These are phyloP conservation scores for Germaria angustata DNA, from an alignment of 2,888 invertebrate species.

Conservation along the genomic window DNA sequence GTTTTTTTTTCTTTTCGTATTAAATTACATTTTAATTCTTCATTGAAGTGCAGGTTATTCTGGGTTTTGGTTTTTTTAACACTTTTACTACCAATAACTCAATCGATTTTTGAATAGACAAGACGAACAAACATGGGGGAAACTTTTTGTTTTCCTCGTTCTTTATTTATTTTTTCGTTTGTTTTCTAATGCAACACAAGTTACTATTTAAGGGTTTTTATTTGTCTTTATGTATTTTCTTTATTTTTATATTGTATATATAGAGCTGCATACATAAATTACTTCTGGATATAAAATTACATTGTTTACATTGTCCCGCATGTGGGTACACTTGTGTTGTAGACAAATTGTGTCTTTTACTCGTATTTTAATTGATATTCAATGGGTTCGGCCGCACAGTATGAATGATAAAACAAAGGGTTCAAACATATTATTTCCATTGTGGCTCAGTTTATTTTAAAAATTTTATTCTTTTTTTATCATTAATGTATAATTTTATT, in stretches of 20 bases:
- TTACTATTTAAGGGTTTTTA: conserved; percentile 29
- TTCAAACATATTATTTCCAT: neutral
- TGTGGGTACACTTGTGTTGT: conserved; percentile 5
- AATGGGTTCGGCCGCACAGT: neutral
- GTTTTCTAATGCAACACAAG: conserved; percentile 10
- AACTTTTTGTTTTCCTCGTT: neutral
- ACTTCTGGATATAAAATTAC: conserved; percentile 41
- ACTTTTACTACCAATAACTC: conserved; percentile 8
- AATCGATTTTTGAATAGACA: conserved; percentile 1
- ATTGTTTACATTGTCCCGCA: conserved; percentile 31
- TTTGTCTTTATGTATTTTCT: conserved; percentile 18
- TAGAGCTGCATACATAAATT: neutral
- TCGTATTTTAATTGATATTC: conserved; percentile 48
- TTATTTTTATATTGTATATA: neutral
- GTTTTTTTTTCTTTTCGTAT: conserved; percentile 29
- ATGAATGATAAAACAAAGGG: neutral
- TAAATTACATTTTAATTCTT: conserved; percentile 58
- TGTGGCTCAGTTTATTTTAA: neutral
- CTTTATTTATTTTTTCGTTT: neutral
- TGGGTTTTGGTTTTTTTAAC: neutral
- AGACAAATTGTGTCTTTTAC: conserved; percentile 24
- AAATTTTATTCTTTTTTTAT: too few species aligned
- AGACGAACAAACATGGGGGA: neutral
- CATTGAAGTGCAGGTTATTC: conserved; percentile 30
- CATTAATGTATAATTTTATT: too few species aligned